These are phyloP conservation scores for Crotalus tigris DNA, from an alignment of 2,113 vertebrate genomes.

Conservation along the genomic window DNA sequence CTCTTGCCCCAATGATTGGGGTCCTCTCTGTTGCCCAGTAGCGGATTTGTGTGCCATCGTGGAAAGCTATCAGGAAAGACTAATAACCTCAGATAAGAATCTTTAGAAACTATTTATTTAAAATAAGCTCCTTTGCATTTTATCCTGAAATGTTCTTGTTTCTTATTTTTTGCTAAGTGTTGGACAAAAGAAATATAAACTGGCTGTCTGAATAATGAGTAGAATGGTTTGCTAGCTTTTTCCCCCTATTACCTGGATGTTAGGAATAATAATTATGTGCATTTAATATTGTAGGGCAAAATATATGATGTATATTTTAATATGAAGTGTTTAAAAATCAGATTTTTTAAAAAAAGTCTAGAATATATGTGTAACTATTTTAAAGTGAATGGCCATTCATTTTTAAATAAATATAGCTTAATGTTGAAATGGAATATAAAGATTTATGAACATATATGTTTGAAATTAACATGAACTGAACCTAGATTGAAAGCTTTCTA, in stretches of 20 bases:
- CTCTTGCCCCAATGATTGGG: neutral
- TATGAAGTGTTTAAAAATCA: neutral
- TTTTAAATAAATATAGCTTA: neutral
- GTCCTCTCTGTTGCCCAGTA: neutral
- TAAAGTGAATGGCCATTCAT: neutral
- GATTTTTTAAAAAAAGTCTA: neutral
- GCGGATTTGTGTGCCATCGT: neutral
- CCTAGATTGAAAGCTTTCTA: neutral
- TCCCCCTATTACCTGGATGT: neutral
- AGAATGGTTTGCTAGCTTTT: neutral
- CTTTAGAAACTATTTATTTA: neutral
- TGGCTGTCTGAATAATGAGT: neutral
- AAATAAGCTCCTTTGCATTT: constrained; percentile 9
- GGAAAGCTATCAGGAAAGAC: neutral
- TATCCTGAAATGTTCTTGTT: neutral
- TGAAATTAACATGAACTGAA: neutral
- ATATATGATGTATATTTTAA: neutral
- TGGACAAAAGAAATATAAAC: neutral
- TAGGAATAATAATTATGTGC: neutral
- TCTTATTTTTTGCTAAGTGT: neutral
- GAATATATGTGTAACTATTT: neutral
- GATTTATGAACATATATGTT: neutral
- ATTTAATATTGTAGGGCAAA: neutral
- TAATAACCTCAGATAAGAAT: neutral
- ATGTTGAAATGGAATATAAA: neutral